Evolutionary conservation across 2,113 vertebrate species (phyloP).

Genomic region (Eulacestoma nigropectus): DNA sequence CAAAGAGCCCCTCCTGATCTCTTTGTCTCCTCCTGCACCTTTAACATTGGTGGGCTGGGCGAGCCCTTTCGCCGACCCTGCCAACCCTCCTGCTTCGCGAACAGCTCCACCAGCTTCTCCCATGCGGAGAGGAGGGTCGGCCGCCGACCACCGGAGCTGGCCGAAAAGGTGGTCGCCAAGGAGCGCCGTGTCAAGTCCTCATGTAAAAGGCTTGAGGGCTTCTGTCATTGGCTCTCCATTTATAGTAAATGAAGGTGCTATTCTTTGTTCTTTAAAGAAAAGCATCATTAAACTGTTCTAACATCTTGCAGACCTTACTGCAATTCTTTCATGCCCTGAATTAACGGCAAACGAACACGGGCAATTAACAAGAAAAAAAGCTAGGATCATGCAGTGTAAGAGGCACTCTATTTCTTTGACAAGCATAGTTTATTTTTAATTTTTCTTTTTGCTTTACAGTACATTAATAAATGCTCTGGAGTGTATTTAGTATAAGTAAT

Average conservation of each 20-base stretch:
- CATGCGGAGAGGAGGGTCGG: too few relatives aligned
- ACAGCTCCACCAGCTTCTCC: too few relatives aligned
- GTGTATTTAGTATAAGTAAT: constrained; percentile 61
- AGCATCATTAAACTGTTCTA: constrained; percentile 17
- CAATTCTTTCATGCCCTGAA: background rate
- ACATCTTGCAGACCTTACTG: background rate
- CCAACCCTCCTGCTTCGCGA: too few relatives aligned
- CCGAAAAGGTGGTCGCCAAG: too few relatives aligned
- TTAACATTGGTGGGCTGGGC: too few relatives aligned
- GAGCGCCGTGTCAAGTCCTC: too few relatives aligned
- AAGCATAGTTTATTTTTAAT: constrained; percentile 65
- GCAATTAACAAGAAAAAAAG: background rate
- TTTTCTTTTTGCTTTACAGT: constrained; percentile 63
- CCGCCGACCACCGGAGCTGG: too few relatives aligned
- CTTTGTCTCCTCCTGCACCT: too few relatives aligned
- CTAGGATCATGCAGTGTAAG: background rate
- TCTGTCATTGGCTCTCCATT: background rate
- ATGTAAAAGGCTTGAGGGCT: background rate
- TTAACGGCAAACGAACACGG: constrained; percentile 2
- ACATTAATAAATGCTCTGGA: constrained; percentile 63
- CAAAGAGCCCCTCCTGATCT: too few relatives aligned
- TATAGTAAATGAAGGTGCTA: background rate
- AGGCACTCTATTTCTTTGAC: constrained; percentile 53
- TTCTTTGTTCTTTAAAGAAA: constrained; percentile 3
- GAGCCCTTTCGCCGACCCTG: too few relatives aligned